A percentile compares a stretch with the other conserved stretches of the same genome.
phyloP scores from a whole-genome alignment of 2,888 invertebrate species.

The Pegoplata infirma region DNA sequence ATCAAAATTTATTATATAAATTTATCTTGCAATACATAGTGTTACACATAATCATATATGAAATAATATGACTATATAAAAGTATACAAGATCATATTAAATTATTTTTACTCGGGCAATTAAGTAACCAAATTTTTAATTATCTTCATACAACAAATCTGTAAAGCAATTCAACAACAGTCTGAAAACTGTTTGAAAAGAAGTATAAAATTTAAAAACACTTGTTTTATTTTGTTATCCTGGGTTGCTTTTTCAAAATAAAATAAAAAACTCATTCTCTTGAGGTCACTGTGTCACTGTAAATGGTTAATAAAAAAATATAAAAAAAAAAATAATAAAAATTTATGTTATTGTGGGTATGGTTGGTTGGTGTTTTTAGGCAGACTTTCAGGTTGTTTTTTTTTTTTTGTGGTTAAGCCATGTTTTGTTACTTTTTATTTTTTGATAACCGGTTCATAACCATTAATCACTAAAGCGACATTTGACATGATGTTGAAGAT shows the following conservation, averaged over 20 bases:
- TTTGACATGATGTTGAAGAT: conserved; percentile 59
- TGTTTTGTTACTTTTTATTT: conserved; percentile 2
- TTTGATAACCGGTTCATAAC: conserved; percentile 47
- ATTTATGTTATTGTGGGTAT: conserved; percentile 25
- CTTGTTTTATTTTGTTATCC: conserved; percentile 30
- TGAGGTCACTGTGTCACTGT: conserved; percentile 57
- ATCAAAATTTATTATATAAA: too few species aligned
- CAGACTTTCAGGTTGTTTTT: conserved; percentile 5
- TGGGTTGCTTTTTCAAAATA: conserved; percentile 8
- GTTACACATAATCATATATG: too few species aligned
- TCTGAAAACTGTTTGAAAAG: conserved; percentile 8
- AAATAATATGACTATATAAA: too few species aligned
- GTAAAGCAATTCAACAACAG: conserved; percentile 34
- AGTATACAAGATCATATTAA: too few species aligned
- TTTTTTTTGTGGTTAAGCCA: too few species aligned
- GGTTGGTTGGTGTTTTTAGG: conserved; percentile 13
- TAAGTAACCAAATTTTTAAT: too few species aligned
- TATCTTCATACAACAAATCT: background rate
- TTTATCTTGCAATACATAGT: too few species aligned
- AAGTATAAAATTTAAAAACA: conserved; percentile 27
- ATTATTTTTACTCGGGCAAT: too few species aligned
- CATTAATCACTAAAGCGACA: conserved; percentile 62
- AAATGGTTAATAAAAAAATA: conserved; percentile 15
- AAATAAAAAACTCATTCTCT: conserved; percentile 26
- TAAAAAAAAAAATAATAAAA: background rate